phyloP scores from a whole-genome alignment of 2,113 vertebrate genomes.

The Himantopus leucocephalus region DNA sequence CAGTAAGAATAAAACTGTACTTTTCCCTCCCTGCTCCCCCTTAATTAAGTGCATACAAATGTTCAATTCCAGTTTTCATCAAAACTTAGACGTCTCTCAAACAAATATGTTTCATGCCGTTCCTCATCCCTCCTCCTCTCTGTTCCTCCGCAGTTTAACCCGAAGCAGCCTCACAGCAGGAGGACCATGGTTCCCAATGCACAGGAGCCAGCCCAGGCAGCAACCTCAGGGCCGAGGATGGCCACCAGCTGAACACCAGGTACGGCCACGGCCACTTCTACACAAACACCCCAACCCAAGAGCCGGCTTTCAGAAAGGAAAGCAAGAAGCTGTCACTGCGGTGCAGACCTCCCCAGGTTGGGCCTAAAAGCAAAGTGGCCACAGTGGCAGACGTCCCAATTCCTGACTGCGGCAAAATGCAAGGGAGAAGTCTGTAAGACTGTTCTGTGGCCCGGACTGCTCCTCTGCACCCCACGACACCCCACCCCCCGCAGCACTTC shows the following conservation, averaged over 20 bases:
- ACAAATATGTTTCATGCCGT: not conserved
- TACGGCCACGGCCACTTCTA: not conserved
- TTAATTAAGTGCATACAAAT: not conserved
- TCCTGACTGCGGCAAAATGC: not conserved
- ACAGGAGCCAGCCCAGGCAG: not conserved
- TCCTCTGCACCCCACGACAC: accelerated
- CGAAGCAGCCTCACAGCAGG: not conserved
- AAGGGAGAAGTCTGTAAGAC: not conserved
- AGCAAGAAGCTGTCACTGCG: not conserved
- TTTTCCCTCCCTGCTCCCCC: not conserved
- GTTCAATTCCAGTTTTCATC: not conserved
- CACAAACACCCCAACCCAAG: accelerated
- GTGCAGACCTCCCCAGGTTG: not conserved
- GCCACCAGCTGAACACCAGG: not conserved
- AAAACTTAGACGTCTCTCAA: not conserved
- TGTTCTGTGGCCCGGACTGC: not conserved
- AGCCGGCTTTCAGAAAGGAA: not conserved
- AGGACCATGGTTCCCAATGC: accelerated
- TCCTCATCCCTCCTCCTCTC: not conserved
- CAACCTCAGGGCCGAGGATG: not conserved
- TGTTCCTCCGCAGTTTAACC: not conserved
- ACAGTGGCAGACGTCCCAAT: not conserved
- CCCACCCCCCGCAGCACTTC: not conserved
- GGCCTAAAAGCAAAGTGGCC: not conserved
- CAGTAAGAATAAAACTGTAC: not conserved